phyloP scores from a whole-genome alignment of 2,888 invertebrate species.

The Archaeoteleia sp. region DNA sequence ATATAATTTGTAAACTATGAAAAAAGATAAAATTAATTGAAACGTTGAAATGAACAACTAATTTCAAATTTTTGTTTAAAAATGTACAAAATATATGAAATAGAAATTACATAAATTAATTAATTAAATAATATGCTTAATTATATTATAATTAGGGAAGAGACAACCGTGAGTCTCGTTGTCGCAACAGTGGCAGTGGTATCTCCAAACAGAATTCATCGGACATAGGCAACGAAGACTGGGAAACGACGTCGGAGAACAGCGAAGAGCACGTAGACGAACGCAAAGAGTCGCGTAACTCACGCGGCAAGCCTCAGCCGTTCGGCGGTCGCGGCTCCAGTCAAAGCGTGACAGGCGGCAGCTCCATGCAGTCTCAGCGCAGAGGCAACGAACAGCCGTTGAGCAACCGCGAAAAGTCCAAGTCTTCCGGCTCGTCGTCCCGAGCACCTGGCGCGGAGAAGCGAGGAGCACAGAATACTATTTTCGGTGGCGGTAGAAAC shows the following conservation, averaged over 20 bases:
- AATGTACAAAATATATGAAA: no score
- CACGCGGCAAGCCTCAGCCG: slow-evolving; percentile 63
- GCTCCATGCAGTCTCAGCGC: slow-evolving; percentile 55
- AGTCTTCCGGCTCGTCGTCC: slow-evolving; percentile 62
- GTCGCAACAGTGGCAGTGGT: slow-evolving; percentile 60
- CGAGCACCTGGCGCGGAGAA: slow-evolving; percentile 70
- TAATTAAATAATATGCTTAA: no score
- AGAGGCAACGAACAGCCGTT: slow-evolving; percentile 60
- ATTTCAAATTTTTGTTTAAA: no score
- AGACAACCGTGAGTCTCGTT: slow-evolving; percentile 67
- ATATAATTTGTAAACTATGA: no score
- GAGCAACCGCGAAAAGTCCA: slow-evolving; percentile 65
- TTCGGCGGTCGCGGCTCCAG: slow-evolving; percentile 60
- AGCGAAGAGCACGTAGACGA: slow-evolving; percentile 78
- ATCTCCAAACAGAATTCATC: slow-evolving; percentile 68
- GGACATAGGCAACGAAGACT: slow-evolving; percentile 80
- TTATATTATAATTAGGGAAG: slow-evolving; percentile 61
- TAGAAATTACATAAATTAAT: no score
- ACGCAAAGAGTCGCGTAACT: slow-evolving; percentile 67
- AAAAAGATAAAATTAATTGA: no score
- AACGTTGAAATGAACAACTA: no score
- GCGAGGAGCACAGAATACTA: slow-evolving; percentile 63
- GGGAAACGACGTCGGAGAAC: slow-evolving; percentile 90
- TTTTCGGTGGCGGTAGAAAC: slow-evolving; percentile 65
- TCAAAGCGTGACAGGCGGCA: slow-evolving; percentile 52